A percentile compares a stretch with the other conserved stretches of the same genome.
phyloP scores from a whole-genome alignment of 2,888 invertebrate species.

The Cheilosia impressa region DNA sequence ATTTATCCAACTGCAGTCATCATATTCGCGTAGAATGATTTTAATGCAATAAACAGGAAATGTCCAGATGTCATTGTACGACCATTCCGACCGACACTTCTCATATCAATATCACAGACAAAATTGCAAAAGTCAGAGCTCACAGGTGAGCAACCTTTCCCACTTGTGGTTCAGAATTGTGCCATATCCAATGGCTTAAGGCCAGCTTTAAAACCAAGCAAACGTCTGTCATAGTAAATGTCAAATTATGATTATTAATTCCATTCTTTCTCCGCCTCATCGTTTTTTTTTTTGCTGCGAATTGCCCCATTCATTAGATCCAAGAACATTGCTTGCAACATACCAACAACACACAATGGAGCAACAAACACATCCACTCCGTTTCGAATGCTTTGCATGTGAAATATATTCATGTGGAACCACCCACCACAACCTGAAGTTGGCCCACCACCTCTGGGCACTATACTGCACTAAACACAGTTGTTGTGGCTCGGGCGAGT shows the following conservation, averaged over 20 bases:
- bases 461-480: constrained; percentile 28
- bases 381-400: constrained; percentile 59
- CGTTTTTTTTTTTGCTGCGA: constrained; percentile 15
- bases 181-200: not conserved
- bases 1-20: too few species aligned
- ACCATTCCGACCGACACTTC: too few species aligned
- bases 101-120: too few species aligned
- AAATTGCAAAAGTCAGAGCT: too few species aligned
- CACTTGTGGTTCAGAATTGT: not conserved
- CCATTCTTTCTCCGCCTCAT: constrained; percentile 1
- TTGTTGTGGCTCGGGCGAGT: constrained; percentile 13
- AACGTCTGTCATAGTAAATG: constrained; percentile 48
- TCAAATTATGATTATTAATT: constrained; percentile 51
- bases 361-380: constrained; percentile 19
- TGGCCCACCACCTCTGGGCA: constrained; percentile 71
- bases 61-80: too few species aligned
- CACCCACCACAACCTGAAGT: constrained; percentile 60
- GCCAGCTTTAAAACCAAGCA: constrained; percentile 30
- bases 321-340: constrained; percentile 49
- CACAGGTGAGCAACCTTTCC: too few species aligned
- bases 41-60: too few species aligned
- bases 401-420: constrained; percentile 73
- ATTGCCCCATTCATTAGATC: constrained; percentile 50
- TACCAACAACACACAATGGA: constrained; percentile 35
- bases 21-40: too few species aligned